Evolutionary conservation across 1,140 invertebrate genomes (phyloP).

Genomic region (Bombus soroeensis): DNA sequence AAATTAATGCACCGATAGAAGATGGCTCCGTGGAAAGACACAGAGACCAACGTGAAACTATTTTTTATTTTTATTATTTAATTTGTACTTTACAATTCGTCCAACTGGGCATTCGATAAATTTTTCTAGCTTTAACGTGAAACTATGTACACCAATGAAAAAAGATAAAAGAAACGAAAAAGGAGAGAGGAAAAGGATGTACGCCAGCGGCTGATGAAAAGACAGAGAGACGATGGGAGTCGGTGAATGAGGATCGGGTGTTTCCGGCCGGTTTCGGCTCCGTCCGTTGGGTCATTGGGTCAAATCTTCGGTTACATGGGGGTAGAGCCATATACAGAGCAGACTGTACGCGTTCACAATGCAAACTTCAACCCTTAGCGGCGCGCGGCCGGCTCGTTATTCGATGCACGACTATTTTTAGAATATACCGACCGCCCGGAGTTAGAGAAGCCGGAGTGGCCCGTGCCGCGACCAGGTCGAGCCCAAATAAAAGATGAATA

Average conservation of each 20-base stretch:
- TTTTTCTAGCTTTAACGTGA: too few species aligned
- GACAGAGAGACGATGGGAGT: background rate
- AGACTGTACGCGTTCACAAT: constrained; percentile 73
- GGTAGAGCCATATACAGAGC: constrained; percentile 56
- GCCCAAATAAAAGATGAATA: constrained; percentile 49
- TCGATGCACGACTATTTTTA: constrained; percentile 79
- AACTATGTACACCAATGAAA: background rate
- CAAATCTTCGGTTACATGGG: constrained; percentile 74
- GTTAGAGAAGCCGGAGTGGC: constrained; percentile 16
- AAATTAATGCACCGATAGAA: too few species aligned
- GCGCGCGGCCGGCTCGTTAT: constrained; percentile 66
- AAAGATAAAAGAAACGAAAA: background rate
- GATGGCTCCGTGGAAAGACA: too few species aligned
- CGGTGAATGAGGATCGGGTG: constrained; percentile 62
- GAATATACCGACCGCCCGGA: constrained; percentile 59
- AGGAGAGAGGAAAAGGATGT: background rate
- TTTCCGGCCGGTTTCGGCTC: constrained; percentile 72
- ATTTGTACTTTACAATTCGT: too few species aligned
- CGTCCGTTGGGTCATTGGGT: constrained; percentile 78
- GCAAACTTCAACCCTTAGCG: constrained; percentile 71
- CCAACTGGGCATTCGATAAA: too few species aligned
- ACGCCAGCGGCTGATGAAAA: background rate
- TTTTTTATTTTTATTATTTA: too few species aligned
- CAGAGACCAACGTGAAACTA: too few species aligned
- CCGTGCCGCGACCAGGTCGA: constrained; percentile 22